Conservation (phyloP, 1,140 invertebrate species). For the Laupala kohalensis region DNA sequence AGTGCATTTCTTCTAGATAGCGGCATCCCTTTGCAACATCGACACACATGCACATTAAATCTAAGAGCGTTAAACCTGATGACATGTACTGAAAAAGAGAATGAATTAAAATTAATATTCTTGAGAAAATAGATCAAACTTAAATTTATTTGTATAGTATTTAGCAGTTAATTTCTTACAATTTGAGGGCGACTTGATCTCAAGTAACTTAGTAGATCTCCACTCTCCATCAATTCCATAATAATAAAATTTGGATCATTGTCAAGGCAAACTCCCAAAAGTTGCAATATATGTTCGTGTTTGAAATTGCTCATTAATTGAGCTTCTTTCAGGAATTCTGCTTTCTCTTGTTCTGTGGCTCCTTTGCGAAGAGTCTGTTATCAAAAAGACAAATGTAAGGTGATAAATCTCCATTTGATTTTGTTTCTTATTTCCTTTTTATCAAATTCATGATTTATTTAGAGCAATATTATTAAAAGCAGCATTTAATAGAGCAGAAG, state of each 20-base stretch:
- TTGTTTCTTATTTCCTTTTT: too few species aligned
- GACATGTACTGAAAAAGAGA: slow-evolving; percentile 29
- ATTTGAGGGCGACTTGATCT: slow-evolving; percentile 54
- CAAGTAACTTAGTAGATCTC: slow-evolving; percentile 84
- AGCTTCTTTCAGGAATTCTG: slow-evolving; percentile 92
- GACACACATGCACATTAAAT: slow-evolving; percentile 82
- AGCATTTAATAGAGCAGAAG: too few species aligned
- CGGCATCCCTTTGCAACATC: slow-evolving; percentile 87
- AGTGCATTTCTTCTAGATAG: slow-evolving; percentile 88
- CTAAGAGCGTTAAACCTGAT: slow-evolving; percentile 54
- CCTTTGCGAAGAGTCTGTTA: slow-evolving; percentile 84
- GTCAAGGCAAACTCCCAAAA: slow-evolving; percentile 88
- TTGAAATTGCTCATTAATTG: slow-evolving; percentile 94
- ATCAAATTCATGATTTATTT: too few species aligned
- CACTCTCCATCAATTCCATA: slow-evolving; percentile 93
- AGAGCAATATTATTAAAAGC: too few species aligned
- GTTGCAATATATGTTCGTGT: slow-evolving; percentile 84
- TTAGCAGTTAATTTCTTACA: slow-evolving; percentile 31
- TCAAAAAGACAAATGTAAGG: background rate
- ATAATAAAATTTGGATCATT: slow-evolving; percentile 86
- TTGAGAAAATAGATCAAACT: background rate
- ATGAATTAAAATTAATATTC: background rate
- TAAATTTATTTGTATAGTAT: background rate
- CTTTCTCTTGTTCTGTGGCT: slow-evolving; percentile 80
- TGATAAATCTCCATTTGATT: too few species aligned